Evolutionary conservation across 2,797 vertebrate species (phyloP), one percentile per base, ranked within the genome.

Genomic region (Xyrichtys novacula): DNA sequence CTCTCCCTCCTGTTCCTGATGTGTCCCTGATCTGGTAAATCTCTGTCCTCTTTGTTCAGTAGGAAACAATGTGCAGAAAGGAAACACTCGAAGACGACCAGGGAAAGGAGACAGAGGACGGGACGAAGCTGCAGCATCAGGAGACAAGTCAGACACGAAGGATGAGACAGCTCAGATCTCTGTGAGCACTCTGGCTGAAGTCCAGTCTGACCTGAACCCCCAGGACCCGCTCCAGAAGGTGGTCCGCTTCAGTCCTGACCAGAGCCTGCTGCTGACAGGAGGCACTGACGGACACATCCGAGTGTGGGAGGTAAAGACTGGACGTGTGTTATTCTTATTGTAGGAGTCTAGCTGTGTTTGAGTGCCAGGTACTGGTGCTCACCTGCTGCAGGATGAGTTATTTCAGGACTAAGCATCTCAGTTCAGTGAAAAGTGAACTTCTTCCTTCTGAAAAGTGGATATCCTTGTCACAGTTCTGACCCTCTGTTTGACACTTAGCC

Each of bases 151-250:
- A 0, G 74, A 89, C 17, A 90, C 74, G 0, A 94, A 87, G 82
- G 81, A 90, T 0, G 93, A 94, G 23, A 92, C 91, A 0, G 14
- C 85, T 0, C 90, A 86, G 61, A 88, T 98, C 64, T 72, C 50
- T 0, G 95, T 98, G 74, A 93, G 94, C 42, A 81, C 79, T 34
- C 49, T 96, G 75, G 93, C 92, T 57, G 88, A 93, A 0, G 94
- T 98, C 19, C 93, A 95, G 87, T 97, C 96, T 0, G 97, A 99
- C 74, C 86, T 94, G 76, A 96, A 96, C 85, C 84, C 93, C 0
- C 64, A 80, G 66, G 97, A 99, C 0, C 95, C 94, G 0, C 91
- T 98, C 48, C 97, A 98, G 91, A 99, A 98, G 76, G 95, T 95
- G 0, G 96, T 99, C 1, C 63, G 96, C 64, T 97, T 97, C 88